These are phyloP conservation scores for Automeris io DNA, from an alignment of 2,888 invertebrate species.

Conservation along the genomic window DNA sequence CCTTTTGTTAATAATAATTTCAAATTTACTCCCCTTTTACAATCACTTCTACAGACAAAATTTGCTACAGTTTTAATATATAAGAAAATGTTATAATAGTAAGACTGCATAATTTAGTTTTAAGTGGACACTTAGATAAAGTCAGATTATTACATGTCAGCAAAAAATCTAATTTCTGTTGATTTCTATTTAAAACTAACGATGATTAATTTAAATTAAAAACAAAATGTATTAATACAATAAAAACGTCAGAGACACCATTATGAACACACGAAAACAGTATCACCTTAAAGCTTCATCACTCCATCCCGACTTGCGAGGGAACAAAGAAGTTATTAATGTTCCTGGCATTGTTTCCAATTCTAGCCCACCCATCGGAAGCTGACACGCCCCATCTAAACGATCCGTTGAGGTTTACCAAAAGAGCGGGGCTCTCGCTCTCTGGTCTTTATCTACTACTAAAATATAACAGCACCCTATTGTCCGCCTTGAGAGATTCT, in stretches of 20 bases:
- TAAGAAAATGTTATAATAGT: too few relatives aligned
- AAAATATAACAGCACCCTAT: constrained; percentile 56
- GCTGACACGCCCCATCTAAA: constrained; percentile 29
- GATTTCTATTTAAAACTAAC: too few relatives aligned
- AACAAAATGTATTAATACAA: constrained; percentile 1
- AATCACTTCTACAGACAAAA: too few relatives aligned
- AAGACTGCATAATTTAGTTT: too few relatives aligned
- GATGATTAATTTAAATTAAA: too few relatives aligned
- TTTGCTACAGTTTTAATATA: too few relatives aligned
- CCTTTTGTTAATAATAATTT: too few relatives aligned
- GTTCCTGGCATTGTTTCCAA: constrained; percentile 64
- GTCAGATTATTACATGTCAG: too few relatives aligned
- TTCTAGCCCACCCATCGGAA: constrained; percentile 41
- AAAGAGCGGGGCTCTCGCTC: constrained; percentile 28
- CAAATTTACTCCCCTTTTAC: too few relatives aligned
- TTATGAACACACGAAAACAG: constrained; percentile 10
- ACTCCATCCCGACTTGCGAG: constrained; percentile 36
- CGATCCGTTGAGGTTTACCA: constrained; percentile 14
- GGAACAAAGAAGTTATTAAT: constrained; percentile 74
- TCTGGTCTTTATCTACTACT: constrained; percentile 42
- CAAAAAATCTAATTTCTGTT: too few relatives aligned
- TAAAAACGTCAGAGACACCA: constrained; percentile 1
- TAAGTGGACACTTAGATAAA: too few relatives aligned
- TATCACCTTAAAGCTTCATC: constrained; percentile 17
- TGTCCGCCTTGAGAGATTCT: constrained; percentile 51